phyloP scores from a whole-genome alignment of 2,113 vertebrate species.

The Pelvicachromis taeniatus region DNA sequence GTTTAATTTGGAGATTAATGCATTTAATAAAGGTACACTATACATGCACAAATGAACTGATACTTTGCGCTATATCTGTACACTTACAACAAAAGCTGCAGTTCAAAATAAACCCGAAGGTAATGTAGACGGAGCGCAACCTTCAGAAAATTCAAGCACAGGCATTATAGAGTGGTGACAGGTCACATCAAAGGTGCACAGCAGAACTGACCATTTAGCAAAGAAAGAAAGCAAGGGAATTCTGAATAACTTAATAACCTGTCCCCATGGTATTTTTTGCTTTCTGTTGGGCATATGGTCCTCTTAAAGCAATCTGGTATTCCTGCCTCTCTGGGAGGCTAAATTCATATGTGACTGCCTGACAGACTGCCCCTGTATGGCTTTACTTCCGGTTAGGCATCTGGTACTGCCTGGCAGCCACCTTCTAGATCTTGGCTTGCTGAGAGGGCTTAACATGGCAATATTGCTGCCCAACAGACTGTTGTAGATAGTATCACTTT shows the following conservation, averaged over 20 bases:
- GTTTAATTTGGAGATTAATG: neutral
- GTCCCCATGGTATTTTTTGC: neutral
- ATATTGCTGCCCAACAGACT: slow-evolving; percentile 3
- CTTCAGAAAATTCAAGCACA: neutral
- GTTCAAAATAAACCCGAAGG: neutral
- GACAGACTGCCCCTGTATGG: slow-evolving; percentile 18
- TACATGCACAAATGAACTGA: neutral
- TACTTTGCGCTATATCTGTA: neutral
- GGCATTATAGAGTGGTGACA: neutral
- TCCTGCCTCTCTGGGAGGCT: slow-evolving; percentile 20
- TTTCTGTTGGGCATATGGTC: slow-evolving; percentile 23
- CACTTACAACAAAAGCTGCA: neutral
- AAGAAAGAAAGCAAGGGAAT: neutral
- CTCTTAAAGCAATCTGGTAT: slow-evolving; percentile 26
- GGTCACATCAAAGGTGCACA: neutral
- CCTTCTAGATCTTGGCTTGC: slow-evolving; percentile 8
- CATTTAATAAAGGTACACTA: neutral
- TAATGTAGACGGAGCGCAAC: neutral
- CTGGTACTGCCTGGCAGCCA: slow-evolving; percentile 44
- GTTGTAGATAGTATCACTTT: slow-evolving; percentile 1
- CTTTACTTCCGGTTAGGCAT: slow-evolving; percentile 36
- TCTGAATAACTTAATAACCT: slow-evolving; percentile 35
- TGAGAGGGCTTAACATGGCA: slow-evolving; percentile 3
- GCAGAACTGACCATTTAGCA: neutral
- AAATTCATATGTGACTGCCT: slow-evolving; percentile 30